Percentiles rank a stretch among this genome's conserved stretches.
Conservation (phyloP, 2,797 vertebrate genomes). For the Hafferia zeledoni region DNA sequence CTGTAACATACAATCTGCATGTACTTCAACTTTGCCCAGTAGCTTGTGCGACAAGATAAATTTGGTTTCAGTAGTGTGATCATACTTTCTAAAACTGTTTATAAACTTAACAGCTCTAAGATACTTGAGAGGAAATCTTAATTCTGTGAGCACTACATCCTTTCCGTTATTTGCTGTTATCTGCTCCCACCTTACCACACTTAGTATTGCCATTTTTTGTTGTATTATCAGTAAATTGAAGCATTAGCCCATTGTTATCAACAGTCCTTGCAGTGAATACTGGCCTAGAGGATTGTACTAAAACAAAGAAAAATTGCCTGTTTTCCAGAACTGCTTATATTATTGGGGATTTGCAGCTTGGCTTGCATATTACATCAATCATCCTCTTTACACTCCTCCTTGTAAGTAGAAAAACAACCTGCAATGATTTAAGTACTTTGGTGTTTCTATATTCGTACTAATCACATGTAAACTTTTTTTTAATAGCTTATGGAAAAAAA, state of each 20-base stretch:
- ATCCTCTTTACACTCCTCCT: slow-evolving; percentile 91
- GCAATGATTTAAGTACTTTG: background rate
- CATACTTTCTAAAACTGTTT: background rate
- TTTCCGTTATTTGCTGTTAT: background rate
- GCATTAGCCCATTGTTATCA: background rate
- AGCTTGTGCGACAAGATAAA: background rate
- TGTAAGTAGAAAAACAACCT: slow-evolving; percentile 76
- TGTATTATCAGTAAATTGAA: background rate
- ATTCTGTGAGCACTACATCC: background rate
- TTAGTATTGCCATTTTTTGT: background rate
- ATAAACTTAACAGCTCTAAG: background rate
- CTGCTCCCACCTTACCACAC: background rate
- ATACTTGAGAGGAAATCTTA: background rate
- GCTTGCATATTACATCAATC: slow-evolving; percentile 91
- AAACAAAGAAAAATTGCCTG: slow-evolving; percentile 39
- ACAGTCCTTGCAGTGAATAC: background rate
- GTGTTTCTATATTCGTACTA: background rate
- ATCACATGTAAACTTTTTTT: slow-evolving; percentile 24
- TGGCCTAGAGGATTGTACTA: background rate
- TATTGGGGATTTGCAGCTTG: slow-evolving; percentile 93
- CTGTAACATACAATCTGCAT: background rate
- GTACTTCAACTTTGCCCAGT: background rate
- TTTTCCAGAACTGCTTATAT: slow-evolving; percentile 86
- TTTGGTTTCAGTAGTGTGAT: background rate
- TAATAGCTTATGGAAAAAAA: slow-evolving; percentile 84